These are phyloP conservation scores for Morpho helenor DNA, from an alignment of 2,888 invertebrate genomes.

Conservation along the genomic window DNA sequence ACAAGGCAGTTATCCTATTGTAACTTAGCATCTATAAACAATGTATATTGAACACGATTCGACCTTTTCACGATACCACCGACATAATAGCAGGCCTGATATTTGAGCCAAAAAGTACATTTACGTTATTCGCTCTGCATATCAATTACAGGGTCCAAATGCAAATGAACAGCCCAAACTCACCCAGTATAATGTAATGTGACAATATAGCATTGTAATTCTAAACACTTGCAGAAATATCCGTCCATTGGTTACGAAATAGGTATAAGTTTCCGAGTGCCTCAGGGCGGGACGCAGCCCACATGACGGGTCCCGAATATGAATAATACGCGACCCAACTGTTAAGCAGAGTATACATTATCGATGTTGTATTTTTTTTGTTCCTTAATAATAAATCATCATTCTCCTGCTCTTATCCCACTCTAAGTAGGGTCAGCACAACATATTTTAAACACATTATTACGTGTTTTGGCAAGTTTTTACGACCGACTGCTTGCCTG, in stretches of 20 bases:
- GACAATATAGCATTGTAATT: constrained; percentile 42
- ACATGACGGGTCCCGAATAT: constrained; percentile 51
- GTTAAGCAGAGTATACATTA: constrained; percentile 32
- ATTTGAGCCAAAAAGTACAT: constrained; percentile 1
- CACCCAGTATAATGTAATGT: constrained; percentile 20
- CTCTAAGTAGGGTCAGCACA: too few relatives aligned
- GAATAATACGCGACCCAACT: constrained; percentile 64
- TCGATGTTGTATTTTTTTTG: neutral
- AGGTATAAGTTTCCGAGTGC: constrained; percentile 25
- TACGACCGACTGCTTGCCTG: too few relatives aligned
- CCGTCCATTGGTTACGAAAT: constrained; percentile 27
- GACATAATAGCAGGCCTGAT: too few relatives aligned
- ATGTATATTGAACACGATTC: too few relatives aligned
- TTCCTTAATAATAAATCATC: too few relatives aligned
- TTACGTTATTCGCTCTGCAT: constrained; percentile 4
- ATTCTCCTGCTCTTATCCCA: too few relatives aligned
- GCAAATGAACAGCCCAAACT: constrained; percentile 8
- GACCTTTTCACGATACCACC: too few relatives aligned
- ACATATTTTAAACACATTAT: too few relatives aligned
- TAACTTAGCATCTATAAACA: too few relatives aligned
- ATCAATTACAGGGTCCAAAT: constrained; percentile 12
- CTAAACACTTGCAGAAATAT: constrained; percentile 40
- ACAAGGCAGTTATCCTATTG: too few relatives aligned
- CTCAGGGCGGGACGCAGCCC: constrained; percentile 28
- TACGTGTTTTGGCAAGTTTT: too few relatives aligned